A percentile compares a stretch with the other conserved stretches of the same genome.
Evolutionary conservation across 2,888 invertebrate species (phyloP).

Genomic region (Drosophila pseudotakahashii): DNA sequence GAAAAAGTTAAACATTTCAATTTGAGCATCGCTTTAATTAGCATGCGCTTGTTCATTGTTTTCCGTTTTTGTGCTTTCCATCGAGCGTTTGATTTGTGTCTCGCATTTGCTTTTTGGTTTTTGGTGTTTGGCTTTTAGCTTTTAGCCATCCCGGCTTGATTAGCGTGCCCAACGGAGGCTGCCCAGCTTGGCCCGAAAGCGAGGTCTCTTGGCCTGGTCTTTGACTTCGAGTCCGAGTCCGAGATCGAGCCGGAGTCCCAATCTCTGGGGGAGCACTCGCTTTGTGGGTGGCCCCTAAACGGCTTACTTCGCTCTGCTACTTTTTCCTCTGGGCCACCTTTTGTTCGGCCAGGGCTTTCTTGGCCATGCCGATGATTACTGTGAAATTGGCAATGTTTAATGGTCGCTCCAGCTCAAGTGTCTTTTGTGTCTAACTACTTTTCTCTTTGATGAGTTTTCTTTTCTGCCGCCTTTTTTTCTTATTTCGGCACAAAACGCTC

Average conservation of each 20-base stretch:
- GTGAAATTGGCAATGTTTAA: constrained; percentile 77
- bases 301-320: constrained; percentile 71
- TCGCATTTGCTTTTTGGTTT: constrained; percentile 19
- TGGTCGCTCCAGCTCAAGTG: constrained; percentile 49
- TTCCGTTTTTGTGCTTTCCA: constrained; percentile 72
- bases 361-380: constrained; percentile 67
- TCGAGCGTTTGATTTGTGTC: constrained; percentile 71
- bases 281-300: constrained; percentile 76
- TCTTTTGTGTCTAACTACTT: constrained; percentile 68
- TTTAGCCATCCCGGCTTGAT: constrained; percentile 57
- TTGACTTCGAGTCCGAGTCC: constrained; percentile 15
- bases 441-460: constrained; percentile 69
- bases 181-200: constrained; percentile 65
- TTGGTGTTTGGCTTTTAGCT: constrained; percentile 24
- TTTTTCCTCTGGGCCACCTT: constrained; percentile 41
- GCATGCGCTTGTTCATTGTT: constrained; percentile 73
- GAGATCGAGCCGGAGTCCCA: neutral
- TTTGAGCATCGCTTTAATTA: constrained; percentile 74
- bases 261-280: constrained; percentile 34
- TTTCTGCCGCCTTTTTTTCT: constrained; percentile 25
- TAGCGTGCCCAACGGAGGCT: constrained; percentile 68
- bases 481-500: constrained; percentile 38
- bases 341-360: constrained; percentile 52
- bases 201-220: constrained; percentile 52
- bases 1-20: constrained; percentile 74